phyloP scores from a whole-genome alignment of 2,888 invertebrate species.

The Serripes groenlandicus region DNA sequence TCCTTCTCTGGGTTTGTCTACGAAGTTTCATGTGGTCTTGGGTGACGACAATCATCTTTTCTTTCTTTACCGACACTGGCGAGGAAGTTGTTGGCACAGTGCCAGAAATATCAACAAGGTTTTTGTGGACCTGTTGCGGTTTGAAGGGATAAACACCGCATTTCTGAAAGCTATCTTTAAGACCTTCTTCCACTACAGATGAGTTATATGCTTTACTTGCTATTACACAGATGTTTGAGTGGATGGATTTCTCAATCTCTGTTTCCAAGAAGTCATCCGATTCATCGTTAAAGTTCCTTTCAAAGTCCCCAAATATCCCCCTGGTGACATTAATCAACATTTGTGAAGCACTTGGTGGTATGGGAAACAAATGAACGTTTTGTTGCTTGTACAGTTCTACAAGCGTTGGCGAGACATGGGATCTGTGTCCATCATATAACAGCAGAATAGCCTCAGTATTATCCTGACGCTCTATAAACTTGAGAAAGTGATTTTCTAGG shows the following conservation, averaged over 20 bases:
- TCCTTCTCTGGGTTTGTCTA: constrained; percentile 39
- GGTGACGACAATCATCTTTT: constrained; percentile 46
- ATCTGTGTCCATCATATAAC: constrained; percentile 61
- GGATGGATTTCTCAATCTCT: constrained; percentile 54
- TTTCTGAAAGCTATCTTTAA: constrained; percentile 54
- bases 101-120: constrained; percentile 54
- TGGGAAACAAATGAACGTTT: constrained; percentile 62
- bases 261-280: constrained; percentile 54
- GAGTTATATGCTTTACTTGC: constrained; percentile 64
- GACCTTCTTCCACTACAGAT: constrained; percentile 37
- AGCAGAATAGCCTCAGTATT: constrained; percentile 57
- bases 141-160: constrained; percentile 61
- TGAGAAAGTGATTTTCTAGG: constrained; percentile 64
- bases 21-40: constrained; percentile 19
- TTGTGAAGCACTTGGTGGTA: constrained; percentile 61
- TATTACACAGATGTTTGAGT: constrained; percentile 64
- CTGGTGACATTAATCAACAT: constrained; percentile 42
- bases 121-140: constrained; percentile 58
- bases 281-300: constrained; percentile 46
- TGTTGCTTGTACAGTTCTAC: constrained; percentile 61
- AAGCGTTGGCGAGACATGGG: constrained; percentile 60
- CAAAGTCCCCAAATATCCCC: constrained; percentile 60
- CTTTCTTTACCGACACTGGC: constrained; percentile 27
- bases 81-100: constrained; percentile 21
- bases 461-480: constrained; percentile 63